Evolutionary conservation across 1,140 invertebrate genomes (phyloP), one percentile per base, ranked within the genome.

Genomic region (Drosophila rhopaloa): DNA sequence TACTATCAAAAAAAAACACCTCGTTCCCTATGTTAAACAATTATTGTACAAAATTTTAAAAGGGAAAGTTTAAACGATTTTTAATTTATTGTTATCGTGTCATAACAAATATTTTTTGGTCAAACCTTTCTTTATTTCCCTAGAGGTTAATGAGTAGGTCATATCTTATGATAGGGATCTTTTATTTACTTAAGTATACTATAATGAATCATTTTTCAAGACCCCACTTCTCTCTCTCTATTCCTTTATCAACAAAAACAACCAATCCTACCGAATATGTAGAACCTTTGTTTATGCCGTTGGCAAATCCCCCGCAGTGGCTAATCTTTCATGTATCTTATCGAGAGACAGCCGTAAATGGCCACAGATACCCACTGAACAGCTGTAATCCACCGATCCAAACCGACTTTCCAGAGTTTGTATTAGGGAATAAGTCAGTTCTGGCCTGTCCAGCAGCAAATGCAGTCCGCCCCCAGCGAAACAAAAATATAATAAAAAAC

Each of bases 301-400:
- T 19, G 50, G 11, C 59, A 63, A 76, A 66, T 58, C 60, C 56
- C 47, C 43, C 24, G 37, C 40, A 41, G 13, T 4, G 46, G 60
- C 60, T 76, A 76, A 76, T 76, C 73, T 41, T 4, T 0, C 10
- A 16, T 67, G 48, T 76, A 66, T 76, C 73, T 76, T 76, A 76
- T 76, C 73, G 27, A 76, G 43, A 53, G 60, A 76, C 47, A 76
- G 38, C 53, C 37, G 50, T 66, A 32, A 59, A 59, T 46, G 35
- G 19, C 44, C 55, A 58, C 14, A 76, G 29, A 35, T 61, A 51
- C 47, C 40, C 56, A 56, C n/a, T 10, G 51, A 75, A 48, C 27
- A 51, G 10, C 54, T 76, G 41, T 40, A 58, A 65, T 53, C 35
- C 60, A 10, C 14, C 9, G 35, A 54, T 43, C 43, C 24, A 59